These are phyloP conservation scores for Pitangus sulphuratus DNA, from an alignment of 2,797 vertebrate species.

Conservation along the genomic window DNA sequence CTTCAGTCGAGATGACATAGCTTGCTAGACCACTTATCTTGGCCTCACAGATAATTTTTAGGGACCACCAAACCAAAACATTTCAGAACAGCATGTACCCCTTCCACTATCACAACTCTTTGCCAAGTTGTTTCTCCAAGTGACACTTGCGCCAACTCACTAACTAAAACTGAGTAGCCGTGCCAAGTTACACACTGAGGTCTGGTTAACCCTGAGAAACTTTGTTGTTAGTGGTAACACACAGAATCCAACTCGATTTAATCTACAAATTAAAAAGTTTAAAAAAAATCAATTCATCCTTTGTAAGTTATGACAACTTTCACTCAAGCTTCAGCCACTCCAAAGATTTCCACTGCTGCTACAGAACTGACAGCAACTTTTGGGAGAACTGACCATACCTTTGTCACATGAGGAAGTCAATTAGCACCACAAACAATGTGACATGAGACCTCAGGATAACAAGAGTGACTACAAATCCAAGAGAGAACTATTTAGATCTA, in stretches of 20 bases:
- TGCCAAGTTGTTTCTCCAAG: background rate
- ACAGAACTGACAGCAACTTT: background rate
- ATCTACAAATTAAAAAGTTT: background rate
- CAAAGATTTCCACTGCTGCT: background rate
- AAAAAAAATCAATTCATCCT: background rate
- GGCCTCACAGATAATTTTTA: background rate
- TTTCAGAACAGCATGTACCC: background rate
- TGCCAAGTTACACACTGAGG: background rate
- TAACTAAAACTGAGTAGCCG: background rate
- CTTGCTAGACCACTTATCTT: background rate
- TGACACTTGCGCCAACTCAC: background rate
- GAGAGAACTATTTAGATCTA: background rate
- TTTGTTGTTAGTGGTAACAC: background rate
- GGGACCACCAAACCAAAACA: background rate
- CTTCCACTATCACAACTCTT: background rate
- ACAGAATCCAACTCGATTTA: background rate
- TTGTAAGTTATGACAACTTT: background rate
- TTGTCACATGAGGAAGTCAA: background rate
- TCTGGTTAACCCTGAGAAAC: background rate
- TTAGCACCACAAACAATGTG: background rate
- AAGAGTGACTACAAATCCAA: background rate
- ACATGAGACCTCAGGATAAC: background rate
- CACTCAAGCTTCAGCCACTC: background rate
- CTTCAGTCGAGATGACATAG: fast-evolving
- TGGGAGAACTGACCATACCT: background rate